Percentiles rank a stretch among this genome's conserved stretches.
These are phyloP conservation scores for Lacerta bilineata DNA, from an alignment of 2,797 vertebrate genomes.

Conservation along the genomic window DNA sequence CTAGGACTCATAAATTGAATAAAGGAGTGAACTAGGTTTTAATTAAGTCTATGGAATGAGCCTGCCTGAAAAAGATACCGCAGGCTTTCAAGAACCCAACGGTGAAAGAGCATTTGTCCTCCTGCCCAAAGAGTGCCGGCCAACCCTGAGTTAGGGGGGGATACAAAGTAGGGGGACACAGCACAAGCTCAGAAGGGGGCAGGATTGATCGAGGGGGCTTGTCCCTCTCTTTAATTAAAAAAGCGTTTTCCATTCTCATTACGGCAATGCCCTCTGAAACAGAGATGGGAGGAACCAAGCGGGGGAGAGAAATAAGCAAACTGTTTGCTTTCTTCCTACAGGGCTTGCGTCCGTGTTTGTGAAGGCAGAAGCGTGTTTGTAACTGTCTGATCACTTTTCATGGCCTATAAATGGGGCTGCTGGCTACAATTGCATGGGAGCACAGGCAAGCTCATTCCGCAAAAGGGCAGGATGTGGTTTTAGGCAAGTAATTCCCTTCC, in stretches of 20 bases:
- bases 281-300: neutral
- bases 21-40: constrained; percentile 93
- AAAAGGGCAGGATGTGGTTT: no score
- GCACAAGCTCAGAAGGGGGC: constrained; percentile 74
- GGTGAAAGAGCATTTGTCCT: constrained; percentile 79
- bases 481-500: neutral
- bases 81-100: constrained; percentile 77
- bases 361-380: neutral
- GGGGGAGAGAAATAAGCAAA: neutral
- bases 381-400: neutral
- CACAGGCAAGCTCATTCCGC: no score
- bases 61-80: constrained; percentile 83
- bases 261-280: constrained; percentile 43
- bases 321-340: neutral
- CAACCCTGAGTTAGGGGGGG: constrained; percentile 40
- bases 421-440: neutral
- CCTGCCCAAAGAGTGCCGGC: constrained; percentile 66
- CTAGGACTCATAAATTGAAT: constrained; percentile 91
- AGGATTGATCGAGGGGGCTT: constrained; percentile 62
- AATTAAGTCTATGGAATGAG: constrained; percentile 93
- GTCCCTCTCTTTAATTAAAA: constrained; percentile 74
- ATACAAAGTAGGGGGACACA: constrained; percentile 58
- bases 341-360: neutral
- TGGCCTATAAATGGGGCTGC: no score
- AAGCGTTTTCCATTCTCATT: constrained; percentile 46